These are phyloP conservation scores for Tethea ocularis DNA, from an alignment of 2,888 invertebrate species.

Conservation along the genomic window DNA sequence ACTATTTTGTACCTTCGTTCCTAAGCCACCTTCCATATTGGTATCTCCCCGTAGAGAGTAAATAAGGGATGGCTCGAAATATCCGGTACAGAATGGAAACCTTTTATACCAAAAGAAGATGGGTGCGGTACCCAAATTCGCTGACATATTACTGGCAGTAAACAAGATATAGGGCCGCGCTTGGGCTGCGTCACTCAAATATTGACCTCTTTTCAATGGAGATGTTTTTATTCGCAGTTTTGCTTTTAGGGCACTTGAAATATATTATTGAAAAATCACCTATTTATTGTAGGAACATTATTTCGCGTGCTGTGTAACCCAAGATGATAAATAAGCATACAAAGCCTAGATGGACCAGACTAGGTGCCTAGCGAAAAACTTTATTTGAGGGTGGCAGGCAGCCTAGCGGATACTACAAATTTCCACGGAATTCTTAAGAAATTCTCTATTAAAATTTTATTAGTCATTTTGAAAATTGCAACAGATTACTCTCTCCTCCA, in stretches of 20 bases:
- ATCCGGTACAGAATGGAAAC: constrained; percentile 29
- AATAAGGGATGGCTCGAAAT: background rate
- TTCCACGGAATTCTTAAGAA: too few relatives aligned
- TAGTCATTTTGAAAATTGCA: background rate
- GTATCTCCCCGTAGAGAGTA: background rate
- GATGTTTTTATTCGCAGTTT: background rate
- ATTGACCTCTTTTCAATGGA: constrained; percentile 14
- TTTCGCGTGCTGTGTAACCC: too few relatives aligned
- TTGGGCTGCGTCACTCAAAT: constrained; percentile 44
- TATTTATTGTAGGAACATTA: background rate
- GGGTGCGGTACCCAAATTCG: constrained; percentile 57
- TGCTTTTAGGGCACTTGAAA: background rate
- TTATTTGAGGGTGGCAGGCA: too few relatives aligned
- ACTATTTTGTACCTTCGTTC: background rate
- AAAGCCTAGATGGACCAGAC: too few relatives aligned
- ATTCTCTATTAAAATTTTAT: too few relatives aligned
- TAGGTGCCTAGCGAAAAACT: too few relatives aligned
- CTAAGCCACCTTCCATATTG: background rate
- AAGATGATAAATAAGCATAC: too few relatives aligned
- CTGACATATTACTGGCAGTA: constrained; percentile 71
- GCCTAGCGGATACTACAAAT: too few relatives aligned
- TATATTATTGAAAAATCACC: background rate
- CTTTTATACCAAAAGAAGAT: constrained; percentile 29
- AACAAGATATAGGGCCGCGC: constrained; percentile 57
- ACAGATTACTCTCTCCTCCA: background rate